Evolutionary conservation across 2,888 invertebrate genomes (phyloP).

Genomic region (Melieria omissa): DNA sequence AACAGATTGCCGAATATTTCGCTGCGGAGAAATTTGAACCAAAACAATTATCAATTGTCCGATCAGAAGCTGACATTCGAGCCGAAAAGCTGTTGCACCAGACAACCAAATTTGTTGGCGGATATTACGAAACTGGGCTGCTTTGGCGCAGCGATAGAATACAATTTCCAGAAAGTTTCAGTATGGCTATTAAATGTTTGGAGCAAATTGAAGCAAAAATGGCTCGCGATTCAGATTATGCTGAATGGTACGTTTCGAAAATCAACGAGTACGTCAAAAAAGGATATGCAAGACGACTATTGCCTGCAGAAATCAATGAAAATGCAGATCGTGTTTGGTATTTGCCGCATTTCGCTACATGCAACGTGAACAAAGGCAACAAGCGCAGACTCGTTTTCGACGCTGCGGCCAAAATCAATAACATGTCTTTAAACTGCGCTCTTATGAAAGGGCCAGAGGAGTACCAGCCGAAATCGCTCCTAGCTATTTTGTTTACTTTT

Average conservation of each 20-base stretch:
- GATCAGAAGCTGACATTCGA: neutral
- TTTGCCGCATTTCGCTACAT: conserved; percentile 14
- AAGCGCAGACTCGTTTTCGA: conserved; percentile 21
- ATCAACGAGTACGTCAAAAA: conserved; percentile 16
- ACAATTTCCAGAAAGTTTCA: conserved; percentile 12
- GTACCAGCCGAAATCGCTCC: neutral
- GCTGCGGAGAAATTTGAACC: neutral
- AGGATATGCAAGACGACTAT: conserved; percentile 14
- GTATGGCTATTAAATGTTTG: conserved; percentile 17
- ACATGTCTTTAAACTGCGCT: conserved; percentile 1
- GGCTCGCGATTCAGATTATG: neutral
- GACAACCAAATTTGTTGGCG: conserved; percentile 15
- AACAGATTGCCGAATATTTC: neutral
- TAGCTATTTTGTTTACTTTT: neutral
- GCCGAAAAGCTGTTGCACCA: neutral
- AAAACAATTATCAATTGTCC: neutral
- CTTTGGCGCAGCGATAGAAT: conserved; percentile 16
- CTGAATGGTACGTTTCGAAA: neutral
- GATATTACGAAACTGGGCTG: neutral
- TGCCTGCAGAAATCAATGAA: neutral
- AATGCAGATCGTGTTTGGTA: conserved; percentile 14
- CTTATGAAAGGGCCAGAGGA: conserved; percentile 1
- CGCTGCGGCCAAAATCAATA: conserved; percentile 9
- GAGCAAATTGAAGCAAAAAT: conserved; percentile 19
- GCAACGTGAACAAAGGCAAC: conserved; percentile 13